Base-by-base conservation (phyloP, 2,113 vertebrate genomes). In the Trematocara unimaculatum region DNA sequence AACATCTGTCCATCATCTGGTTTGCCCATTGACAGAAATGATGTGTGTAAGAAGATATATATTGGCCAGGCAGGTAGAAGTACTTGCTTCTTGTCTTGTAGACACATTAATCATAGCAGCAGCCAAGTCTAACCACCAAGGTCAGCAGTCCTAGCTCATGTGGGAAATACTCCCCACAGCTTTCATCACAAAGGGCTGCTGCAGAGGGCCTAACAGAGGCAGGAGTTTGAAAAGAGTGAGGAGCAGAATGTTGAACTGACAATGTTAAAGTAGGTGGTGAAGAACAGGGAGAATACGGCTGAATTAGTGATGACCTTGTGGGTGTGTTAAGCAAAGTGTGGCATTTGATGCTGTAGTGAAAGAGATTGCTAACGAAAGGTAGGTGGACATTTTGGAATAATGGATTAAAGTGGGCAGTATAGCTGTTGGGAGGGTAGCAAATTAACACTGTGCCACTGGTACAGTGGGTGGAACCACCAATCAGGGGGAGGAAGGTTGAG, bases 71-170 rank as follows among this genome's bases (percentile, higher is more conserved):
- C 88, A 91, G 93, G 90, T 90, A 88, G 87, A 93, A 91, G 89
- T 87, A 94, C 90, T 90, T 81, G 94, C 93, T 93, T 93, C 92
- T 95, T 87, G 90, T 95, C 95, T 95, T 95, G 95, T 96, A 89
- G 84, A 90, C 92, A 90, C 95, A 96, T 96, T 96, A 96, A 97
- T 97, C 94, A 95, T 92, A 85, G 92, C 93, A 82, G 89, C 33
- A 83, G 91, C 90, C 91, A 78, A 84, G 87, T 45, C 72, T 90
- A 93, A 92, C 85, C 88, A 56, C 92, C 94, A 95, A 96, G 96
- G 96, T 96, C 94, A 92, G 94, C 89, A 78, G 88, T 94, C 90
- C 83, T 94, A 56, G 55, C 81, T 78, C 86, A 90, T 91, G 95
- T 94, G 94, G 93, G 94, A 95, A 94, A 94, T 82, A 55, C 67